Percentiles rank a stretch among this genome's conserved stretches.
Evolutionary conservation across 2,888 invertebrate species (phyloP).

Genomic region (Lasioglossum zephyrum): DNA sequence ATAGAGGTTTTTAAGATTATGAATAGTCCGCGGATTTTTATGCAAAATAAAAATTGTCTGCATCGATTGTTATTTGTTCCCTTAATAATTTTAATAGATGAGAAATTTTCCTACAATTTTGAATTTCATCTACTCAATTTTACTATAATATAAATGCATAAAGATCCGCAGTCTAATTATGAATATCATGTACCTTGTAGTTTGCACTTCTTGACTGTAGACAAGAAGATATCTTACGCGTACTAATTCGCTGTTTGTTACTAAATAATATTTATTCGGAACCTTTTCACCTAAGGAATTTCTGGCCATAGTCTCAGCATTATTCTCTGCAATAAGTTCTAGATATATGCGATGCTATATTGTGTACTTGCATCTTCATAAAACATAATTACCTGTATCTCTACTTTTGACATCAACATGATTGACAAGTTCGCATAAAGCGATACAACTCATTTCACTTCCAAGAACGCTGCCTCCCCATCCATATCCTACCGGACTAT

Average conservation of each 20-base stretch:
- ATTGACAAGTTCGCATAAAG: slow-evolving; percentile 92
- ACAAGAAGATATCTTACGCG: slow-evolving; percentile 91
- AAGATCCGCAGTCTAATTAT: background rate
- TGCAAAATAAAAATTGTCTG: too few species aligned
- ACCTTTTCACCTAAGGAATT: slow-evolving; percentile 84
- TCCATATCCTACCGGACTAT: slow-evolving; percentile 90
- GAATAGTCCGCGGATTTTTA: background rate
- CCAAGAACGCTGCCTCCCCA: slow-evolving; percentile 92
- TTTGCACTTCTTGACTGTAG: slow-evolving; percentile 85
- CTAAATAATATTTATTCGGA: slow-evolving; percentile 90
- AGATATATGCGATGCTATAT: background rate
- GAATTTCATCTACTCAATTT: too few species aligned
- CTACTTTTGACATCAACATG: slow-evolving; percentile 87
- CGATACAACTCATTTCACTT: slow-evolving; percentile 90
- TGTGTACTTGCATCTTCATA: background rate
- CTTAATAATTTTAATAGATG: too few species aligned
- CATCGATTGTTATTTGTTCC: too few species aligned
- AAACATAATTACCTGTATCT: slow-evolving; percentile 73
- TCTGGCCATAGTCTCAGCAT: slow-evolving; percentile 72
- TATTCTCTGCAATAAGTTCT: slow-evolving; percentile 67
- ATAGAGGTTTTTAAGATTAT: background rate
- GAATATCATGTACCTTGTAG: slow-evolving; percentile 66
- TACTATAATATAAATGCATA: too few species aligned
- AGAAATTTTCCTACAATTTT: too few species aligned
- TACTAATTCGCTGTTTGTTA: slow-evolving; percentile 91